Conservation (phyloP, 1,140 invertebrate species). For the Drosophila sproati region DNA sequence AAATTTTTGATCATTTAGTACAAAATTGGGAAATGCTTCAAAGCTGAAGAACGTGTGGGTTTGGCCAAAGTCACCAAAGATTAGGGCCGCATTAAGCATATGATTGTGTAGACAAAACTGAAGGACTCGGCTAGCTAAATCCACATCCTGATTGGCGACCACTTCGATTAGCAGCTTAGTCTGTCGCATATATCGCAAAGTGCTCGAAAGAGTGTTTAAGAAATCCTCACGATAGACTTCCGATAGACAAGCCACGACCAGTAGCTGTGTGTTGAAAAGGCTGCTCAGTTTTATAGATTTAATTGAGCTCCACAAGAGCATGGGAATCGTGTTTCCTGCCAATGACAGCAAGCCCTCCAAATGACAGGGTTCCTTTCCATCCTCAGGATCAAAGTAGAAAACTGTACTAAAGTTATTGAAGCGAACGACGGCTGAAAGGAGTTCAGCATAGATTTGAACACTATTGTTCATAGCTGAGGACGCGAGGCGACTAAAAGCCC, state of each 20-base stretch:
- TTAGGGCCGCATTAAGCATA: conserved; percentile 46
- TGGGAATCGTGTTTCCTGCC: conserved; percentile 8
- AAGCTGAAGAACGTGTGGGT: conserved; percentile 32
- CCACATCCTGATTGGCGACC: conserved; percentile 4
- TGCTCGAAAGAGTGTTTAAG: conserved; percentile 12
- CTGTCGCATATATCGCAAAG: conserved; percentile 41
- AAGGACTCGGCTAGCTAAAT: conserved; percentile 17
- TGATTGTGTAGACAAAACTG: conserved; percentile 32
- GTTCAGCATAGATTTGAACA: conserved; percentile 14
- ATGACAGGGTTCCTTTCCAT: conserved; percentile 14
- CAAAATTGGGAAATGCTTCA: conserved; percentile 39
- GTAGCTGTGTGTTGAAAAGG: conserved; percentile 23
- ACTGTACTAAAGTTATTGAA: conserved; percentile 25
- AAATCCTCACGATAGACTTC: conserved; percentile 38
- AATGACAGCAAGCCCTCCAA: not conserved
- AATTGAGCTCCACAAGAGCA: conserved; percentile 36
- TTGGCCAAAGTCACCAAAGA: conserved; percentile 30
- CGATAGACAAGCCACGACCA: conserved; percentile 51
- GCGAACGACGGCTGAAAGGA: conserved; percentile 11
- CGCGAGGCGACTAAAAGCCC: not conserved
- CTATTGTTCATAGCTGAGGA: conserved; percentile 25
- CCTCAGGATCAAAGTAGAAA: conserved; percentile 30
- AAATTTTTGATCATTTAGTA: conserved; percentile 19
- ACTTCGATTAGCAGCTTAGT: conserved; percentile 54
- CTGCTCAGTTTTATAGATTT: not conserved